A percentile compares a stretch with the other conserved stretches of the same genome.
These are phyloP conservation scores for Pterocles orientalis DNA, from an alignment of 2,113 vertebrate species.

Conservation along the genomic window DNA sequence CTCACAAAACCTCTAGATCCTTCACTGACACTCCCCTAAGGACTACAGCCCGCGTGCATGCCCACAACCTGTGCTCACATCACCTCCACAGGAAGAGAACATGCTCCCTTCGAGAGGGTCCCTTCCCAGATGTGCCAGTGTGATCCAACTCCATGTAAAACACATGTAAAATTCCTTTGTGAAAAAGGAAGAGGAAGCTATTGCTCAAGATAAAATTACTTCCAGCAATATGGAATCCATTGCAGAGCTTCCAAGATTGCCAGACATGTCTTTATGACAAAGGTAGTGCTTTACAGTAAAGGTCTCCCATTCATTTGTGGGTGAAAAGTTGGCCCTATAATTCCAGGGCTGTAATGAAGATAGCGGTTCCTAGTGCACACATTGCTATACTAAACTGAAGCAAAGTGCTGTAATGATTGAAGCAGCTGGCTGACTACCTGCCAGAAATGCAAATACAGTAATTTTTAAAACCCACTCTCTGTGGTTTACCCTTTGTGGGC, in stretches of 20 bases:
- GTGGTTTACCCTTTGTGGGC: background rate
- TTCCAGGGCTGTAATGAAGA: background rate
- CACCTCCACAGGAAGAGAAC: background rate
- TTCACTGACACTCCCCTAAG: background rate
- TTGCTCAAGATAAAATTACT: background rate
- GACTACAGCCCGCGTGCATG: background rate
- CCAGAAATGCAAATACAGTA: background rate
- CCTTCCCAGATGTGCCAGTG: background rate
- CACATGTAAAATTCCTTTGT: background rate
- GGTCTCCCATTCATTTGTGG: background rate
- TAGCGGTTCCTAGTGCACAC: background rate
- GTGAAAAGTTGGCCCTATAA: background rate
- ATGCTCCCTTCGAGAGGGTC: background rate
- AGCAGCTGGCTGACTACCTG: background rate
- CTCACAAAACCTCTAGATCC: background rate
- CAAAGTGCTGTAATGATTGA: background rate
- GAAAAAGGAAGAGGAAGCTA: background rate
- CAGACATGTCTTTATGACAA: background rate
- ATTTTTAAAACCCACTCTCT: background rate
- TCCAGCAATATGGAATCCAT: background rate
- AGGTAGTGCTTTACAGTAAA: background rate
- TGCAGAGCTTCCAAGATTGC: background rate
- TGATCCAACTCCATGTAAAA: background rate
- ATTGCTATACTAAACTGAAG: background rate
- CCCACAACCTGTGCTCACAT: background rate